A percentile compares a stretch with the other conserved stretches of the same genome.
These are phyloP conservation scores for Ibycter americanus DNA, from an alignment of 2,797 vertebrate genomes.

Conservation along the genomic window DNA sequence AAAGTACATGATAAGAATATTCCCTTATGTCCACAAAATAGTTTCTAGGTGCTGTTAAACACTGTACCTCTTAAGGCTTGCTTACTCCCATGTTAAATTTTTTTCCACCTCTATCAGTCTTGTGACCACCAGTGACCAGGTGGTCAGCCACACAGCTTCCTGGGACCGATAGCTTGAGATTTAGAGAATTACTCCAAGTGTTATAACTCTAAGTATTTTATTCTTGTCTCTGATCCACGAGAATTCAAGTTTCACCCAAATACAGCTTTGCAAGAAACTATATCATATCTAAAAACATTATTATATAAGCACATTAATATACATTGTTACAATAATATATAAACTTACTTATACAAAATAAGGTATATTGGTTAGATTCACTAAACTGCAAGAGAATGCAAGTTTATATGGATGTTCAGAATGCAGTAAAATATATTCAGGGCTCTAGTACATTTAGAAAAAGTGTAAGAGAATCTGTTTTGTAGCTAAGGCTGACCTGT, in stretches of 20 bases:
- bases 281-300: background rate
- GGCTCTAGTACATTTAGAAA: background rate
- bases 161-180: background rate
- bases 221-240: background rate
- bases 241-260: background rate
- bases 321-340: background rate
- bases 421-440: background rate
- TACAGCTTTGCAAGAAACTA: background rate
- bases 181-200: background rate
- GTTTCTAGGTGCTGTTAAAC: background rate
- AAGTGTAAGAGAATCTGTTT: background rate
- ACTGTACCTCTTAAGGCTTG: background rate
- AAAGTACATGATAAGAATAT: background rate
- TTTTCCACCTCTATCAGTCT: background rate
- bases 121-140: too few relatives aligned
- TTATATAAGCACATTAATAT: background rate
- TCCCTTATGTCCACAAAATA: background rate
- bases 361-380: background rate
- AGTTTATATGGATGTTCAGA: background rate
- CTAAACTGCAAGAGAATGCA: background rate
- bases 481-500: background rate
- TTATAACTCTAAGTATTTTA: background rate
- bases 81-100: background rate
- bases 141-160: background rate
- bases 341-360: background rate